Percentiles rank a stretch among this genome's conserved stretches.
These are phyloP conservation scores for Lepidochrysops patricia DNA, from an alignment of 2,888 invertebrate genomes.

Conservation along the genomic window DNA sequence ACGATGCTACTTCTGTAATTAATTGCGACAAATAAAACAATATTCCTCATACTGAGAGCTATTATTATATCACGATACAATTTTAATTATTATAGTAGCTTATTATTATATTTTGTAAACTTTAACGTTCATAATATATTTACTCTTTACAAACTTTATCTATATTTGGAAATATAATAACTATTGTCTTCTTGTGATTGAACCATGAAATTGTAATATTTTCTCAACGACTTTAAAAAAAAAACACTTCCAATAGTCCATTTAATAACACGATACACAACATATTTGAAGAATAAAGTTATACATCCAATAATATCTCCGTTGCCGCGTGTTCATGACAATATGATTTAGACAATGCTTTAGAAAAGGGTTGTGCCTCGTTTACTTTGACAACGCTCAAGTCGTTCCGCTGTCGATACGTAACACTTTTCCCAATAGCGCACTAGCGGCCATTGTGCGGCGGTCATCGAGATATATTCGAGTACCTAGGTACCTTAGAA, in stretches of 20 bases:
- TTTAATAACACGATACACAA: constrained; percentile 41
- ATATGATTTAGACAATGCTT: constrained; percentile 69
- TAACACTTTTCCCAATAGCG: not conserved
- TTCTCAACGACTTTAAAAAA: not conserved
- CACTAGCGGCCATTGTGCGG: too few relatives aligned
- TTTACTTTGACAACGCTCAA: constrained; percentile 31
- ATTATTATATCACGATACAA: not conserved
- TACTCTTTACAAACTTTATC: too few relatives aligned
- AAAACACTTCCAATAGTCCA: not conserved
- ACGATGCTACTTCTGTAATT: not conserved
- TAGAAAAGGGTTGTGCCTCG: constrained; percentile 61
- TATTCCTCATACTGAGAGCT: not conserved
- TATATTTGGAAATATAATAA: too few relatives aligned
- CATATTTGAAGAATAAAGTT: constrained; percentile 63
- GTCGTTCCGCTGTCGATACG: not conserved
- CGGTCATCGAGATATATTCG: too few relatives aligned
- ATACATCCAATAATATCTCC: constrained; percentile 66
- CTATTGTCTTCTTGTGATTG: too few relatives aligned
- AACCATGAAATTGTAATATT: too few relatives aligned
- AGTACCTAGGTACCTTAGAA: too few relatives aligned
- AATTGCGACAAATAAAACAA: not conserved
- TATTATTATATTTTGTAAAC: too few relatives aligned
- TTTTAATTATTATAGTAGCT: too few relatives aligned
- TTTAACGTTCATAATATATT: too few relatives aligned
- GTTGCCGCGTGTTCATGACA: constrained; percentile 69